These are phyloP conservation scores for Drosophila eugracilis DNA, from an alignment of 1,140 invertebrate genomes.

Conservation along the genomic window DNA sequence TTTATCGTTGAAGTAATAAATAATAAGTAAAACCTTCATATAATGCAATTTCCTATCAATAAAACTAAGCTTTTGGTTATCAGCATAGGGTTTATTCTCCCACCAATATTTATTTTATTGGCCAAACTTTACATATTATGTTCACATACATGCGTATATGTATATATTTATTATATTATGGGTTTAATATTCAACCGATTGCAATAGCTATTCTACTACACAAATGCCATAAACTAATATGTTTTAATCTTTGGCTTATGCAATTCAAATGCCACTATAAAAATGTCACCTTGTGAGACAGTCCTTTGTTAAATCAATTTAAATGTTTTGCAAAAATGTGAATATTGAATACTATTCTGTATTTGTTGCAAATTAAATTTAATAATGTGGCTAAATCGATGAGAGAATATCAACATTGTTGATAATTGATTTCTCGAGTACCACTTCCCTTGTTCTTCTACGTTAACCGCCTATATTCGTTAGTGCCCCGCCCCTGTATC, in stretches of 20 bases:
- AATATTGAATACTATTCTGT: background rate
- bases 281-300: slow-evolving; percentile 7
- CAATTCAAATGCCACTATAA: background rate
- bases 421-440: too few relatives aligned
- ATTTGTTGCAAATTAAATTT: background rate
- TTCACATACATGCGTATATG: background rate
- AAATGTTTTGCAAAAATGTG: background rate
- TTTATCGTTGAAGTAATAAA: background rate
- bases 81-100: background rate
- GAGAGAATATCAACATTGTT: background rate
- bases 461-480: background rate
- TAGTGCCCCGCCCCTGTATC: background rate
- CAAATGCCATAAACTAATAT: background rate
- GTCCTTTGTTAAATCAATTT: background rate
- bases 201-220: background rate
- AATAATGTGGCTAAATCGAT: background rate
- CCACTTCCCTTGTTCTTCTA: background rate
- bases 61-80: background rate
- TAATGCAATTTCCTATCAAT: background rate
- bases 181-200: background rate
- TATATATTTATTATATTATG: background rate
- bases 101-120: background rate
- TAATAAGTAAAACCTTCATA: background rate
- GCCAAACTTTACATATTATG: background rate
- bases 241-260: slow-evolving; percentile 1